A percentile compares a stretch with the other conserved stretches of the same genome.
Conservation (phyloP, 2,888 invertebrate genomes). For the Eulithis testata region DNA sequence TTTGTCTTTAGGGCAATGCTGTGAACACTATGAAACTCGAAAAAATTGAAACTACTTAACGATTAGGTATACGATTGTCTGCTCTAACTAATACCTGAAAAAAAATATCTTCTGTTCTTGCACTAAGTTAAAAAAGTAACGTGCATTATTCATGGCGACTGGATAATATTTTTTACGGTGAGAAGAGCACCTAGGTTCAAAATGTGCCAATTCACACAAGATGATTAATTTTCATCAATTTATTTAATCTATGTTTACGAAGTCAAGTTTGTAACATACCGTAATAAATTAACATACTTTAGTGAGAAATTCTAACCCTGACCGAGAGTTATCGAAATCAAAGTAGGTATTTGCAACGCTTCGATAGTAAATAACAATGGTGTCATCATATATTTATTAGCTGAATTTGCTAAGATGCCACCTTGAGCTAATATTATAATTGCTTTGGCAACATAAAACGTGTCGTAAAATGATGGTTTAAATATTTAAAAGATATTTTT, state of each 20-base stretch:
- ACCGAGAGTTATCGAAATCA: slow-evolving; percentile 1
- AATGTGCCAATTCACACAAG: too few relatives aligned
- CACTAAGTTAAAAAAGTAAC: too few relatives aligned
- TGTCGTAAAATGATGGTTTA: not conserved
- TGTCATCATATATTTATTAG: slow-evolving; percentile 13
- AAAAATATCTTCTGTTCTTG: too few relatives aligned
- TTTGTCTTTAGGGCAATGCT: not conserved
- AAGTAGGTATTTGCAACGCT: slow-evolving; percentile 3
- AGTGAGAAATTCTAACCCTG: not conserved
- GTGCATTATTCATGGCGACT: too few relatives aligned
- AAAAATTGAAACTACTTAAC: too few relatives aligned
- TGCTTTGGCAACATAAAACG: not conserved
- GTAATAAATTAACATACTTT: not conserved
- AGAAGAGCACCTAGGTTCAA: too few relatives aligned
- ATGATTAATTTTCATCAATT: too few relatives aligned
- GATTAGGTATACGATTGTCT: too few relatives aligned
- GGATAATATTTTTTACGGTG: too few relatives aligned
- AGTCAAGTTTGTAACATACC: not conserved
- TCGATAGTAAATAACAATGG: slow-evolving; percentile 1
- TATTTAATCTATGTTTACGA: too few relatives aligned
- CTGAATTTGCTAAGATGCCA: slow-evolving; percentile 13
- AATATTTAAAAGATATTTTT: not conserved
- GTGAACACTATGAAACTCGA: not conserved
- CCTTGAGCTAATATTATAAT: slow-evolving; percentile 20
- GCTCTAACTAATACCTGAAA: too few relatives aligned